These are phyloP conservation scores for Brachyhypopomus gauderio DNA, from an alignment of 2,113 vertebrate genomes.

Conservation along the genomic window DNA sequence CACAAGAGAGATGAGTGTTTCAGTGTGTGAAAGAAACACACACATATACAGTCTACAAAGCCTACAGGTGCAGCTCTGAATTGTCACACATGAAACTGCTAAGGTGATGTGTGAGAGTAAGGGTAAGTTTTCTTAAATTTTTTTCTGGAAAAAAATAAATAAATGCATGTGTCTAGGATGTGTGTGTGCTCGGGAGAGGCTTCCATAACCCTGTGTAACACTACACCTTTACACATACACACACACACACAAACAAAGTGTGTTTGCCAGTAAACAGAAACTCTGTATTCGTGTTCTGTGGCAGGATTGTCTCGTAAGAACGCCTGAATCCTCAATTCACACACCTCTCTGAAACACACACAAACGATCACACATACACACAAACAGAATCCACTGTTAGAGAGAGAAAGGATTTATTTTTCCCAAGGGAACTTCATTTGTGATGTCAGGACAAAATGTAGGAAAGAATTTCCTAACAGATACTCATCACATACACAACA, in stretches of 20 bases:
- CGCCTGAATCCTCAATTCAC: not conserved
- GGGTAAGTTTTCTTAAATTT: not conserved
- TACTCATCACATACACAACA: conserved; percentile 10
- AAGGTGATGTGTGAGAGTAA: not conserved
- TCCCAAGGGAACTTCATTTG: not conserved
- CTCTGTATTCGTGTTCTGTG: not conserved
- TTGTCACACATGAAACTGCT: not conserved
- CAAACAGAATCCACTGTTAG: not conserved
- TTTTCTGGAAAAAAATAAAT: not conserved
- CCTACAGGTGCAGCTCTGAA: not conserved
- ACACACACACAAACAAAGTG: conserved; percentile 1
- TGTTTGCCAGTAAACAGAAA: conserved; percentile 36
- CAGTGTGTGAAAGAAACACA: not conserved
- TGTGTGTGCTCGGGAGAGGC: not conserved
- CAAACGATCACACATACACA: conserved; percentile 21
- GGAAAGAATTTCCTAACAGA: not conserved
- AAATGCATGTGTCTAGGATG: conserved; percentile 16
- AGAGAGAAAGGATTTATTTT: not conserved
- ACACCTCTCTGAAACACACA: conserved; percentile 23
- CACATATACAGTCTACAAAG: not conserved
- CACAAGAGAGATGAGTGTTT: too few relatives aligned
- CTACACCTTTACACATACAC: conserved; percentile 44
- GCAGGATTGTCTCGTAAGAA: conserved; percentile 30
- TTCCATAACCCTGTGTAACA: conserved; percentile 32
- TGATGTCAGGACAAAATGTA: not conserved